Conservation (phyloP, 1,140 invertebrate genomes). For the Macrobrachium rosenbergii region DNA sequence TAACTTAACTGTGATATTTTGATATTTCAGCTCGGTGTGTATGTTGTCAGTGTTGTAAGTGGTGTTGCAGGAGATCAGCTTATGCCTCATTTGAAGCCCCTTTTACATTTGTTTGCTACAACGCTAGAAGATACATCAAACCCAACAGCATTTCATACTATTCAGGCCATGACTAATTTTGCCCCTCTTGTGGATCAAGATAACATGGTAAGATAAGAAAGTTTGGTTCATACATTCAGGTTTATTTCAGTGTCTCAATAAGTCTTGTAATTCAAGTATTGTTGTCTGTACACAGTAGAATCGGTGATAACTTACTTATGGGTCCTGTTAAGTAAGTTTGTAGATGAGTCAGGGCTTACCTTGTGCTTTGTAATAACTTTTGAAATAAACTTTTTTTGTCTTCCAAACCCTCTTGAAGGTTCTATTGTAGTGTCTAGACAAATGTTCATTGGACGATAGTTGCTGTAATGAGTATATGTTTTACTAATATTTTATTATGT, state of each 20-base stretch:
- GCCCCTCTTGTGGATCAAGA: constrained; percentile 75
- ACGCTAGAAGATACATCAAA: constrained; percentile 73
- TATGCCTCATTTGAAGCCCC: constrained; percentile 73
- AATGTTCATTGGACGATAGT: too few relatives aligned
- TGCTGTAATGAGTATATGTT: neutral
- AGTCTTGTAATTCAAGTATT: too few relatives aligned
- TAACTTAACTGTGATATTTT: constrained; percentile 61
- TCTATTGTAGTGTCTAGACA: too few relatives aligned
- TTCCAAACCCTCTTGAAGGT: too few relatives aligned
- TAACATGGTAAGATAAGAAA: constrained; percentile 73
- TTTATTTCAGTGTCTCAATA: too few relatives aligned
- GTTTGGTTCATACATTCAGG: constrained; percentile 2
- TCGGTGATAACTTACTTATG: too few relatives aligned
- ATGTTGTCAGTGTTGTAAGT: constrained; percentile 77
- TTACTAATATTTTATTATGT: constrained; percentile 1
- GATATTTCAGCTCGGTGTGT: constrained; percentile 76
- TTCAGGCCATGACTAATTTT: constrained; percentile 77
- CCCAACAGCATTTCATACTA: constrained; percentile 75
- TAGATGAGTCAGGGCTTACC: too few relatives aligned
- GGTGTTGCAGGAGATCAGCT: constrained; percentile 76
- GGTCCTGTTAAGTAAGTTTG: too few relatives aligned
- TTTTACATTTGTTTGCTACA: constrained; percentile 74
- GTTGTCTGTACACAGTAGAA: too few relatives aligned
- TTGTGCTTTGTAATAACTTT: too few relatives aligned
- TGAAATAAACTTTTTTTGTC: too few relatives aligned